Evolutionary conservation across 2,888 invertebrate genomes (phyloP).

Genomic region (Linnaemya tessellans): DNA sequence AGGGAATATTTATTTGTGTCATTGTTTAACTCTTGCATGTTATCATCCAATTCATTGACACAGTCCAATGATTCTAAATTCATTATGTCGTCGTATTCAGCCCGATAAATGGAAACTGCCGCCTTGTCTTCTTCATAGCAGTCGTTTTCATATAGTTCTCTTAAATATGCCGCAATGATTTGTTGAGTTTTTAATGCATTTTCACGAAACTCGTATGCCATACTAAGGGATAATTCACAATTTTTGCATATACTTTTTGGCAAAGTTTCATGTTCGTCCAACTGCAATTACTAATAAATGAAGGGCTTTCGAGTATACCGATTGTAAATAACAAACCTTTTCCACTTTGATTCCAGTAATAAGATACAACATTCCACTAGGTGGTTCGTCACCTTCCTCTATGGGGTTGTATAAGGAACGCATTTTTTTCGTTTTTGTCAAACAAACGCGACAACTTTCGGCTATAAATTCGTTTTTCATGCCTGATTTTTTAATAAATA

Average conservation of each 20-base stretch:
- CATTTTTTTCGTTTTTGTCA: constrained; percentile 77
- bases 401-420: constrained; percentile 78
- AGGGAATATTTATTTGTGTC: constrained; percentile 10
- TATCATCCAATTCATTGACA: constrained; percentile 26
- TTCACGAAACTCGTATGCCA: constrained; percentile 80
- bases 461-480: constrained; percentile 75
- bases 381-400: constrained; percentile 79
- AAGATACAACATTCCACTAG: constrained; percentile 79
- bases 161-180: constrained; percentile 74
- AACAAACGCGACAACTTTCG: constrained; percentile 79
- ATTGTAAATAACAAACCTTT: constrained; percentile 71
- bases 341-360: constrained; percentile 78
- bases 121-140: constrained; percentile 17
- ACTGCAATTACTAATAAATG: constrained; percentile 13
- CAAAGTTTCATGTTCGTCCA: constrained; percentile 75
- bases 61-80: constrained; percentile 40
- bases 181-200: constrained; percentile 79
- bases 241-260: constrained; percentile 79
- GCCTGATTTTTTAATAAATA: constrained; percentile 6
- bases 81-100: constrained; percentile 66
- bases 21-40: constrained; percentile 50
- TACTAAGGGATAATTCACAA: constrained; percentile 80
- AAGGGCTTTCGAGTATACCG: background rate
- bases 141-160: constrained; percentile 34
- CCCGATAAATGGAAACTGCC: background rate